These are phyloP conservation scores for Anguilla pacifica DNA, from an alignment of 2,797 vertebrate genomes.

Conservation along the genomic window DNA sequence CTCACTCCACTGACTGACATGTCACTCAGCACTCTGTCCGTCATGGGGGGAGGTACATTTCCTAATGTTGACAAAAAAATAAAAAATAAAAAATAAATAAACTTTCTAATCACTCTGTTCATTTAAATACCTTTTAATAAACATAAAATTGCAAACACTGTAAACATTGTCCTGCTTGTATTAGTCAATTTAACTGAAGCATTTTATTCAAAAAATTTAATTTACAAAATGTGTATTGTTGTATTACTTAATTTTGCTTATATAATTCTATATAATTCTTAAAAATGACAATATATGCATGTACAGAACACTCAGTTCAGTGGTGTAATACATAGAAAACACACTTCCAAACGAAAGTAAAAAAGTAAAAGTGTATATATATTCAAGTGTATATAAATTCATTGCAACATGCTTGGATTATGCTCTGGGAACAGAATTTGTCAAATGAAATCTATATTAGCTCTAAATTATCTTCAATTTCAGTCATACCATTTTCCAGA, in stretches of 20 bases:
- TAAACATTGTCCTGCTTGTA: not conserved
- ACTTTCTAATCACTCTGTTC: not conserved
- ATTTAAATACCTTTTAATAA: not conserved
- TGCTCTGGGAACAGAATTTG: not conserved
- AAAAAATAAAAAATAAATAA: not conserved
- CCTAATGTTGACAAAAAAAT: not conserved
- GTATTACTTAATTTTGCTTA: not conserved
- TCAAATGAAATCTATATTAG: not conserved
- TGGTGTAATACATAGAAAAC: not conserved
- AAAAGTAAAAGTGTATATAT: no score
- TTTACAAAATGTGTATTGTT: not conserved
- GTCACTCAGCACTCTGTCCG: slow-evolving; percentile 52
- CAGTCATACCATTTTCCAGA: not conserved
- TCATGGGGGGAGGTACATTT: slow-evolving; percentile 26
- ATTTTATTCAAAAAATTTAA: not conserved
- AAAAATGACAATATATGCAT: not conserved
- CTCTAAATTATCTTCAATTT: slow-evolving; percentile 14
- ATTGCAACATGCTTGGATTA: not conserved
- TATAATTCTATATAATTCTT: slow-evolving; percentile 2
- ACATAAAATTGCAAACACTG: not conserved
- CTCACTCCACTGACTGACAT: slow-evolving; percentile 36
- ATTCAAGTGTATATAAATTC: not conserved
- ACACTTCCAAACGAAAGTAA: not conserved
- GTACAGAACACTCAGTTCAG: not conserved
- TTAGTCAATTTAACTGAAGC: not conserved